phyloP scores from a whole-genome alignment of 1,140 invertebrate species.

The Ostrea denselamellosa region DNA sequence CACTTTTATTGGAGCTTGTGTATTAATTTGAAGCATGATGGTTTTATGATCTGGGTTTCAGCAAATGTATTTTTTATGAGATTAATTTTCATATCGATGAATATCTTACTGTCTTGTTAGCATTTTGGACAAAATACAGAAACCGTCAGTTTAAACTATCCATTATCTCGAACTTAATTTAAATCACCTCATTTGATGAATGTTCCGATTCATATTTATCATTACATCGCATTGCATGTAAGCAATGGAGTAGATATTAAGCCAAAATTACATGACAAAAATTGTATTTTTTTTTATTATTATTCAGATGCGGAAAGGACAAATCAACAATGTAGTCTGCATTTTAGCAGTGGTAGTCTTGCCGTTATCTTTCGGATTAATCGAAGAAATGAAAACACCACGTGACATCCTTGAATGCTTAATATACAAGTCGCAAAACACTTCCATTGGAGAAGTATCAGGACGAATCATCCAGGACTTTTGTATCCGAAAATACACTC shows the following conservation, averaged over 20 bases:
- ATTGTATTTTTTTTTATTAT: background rate
- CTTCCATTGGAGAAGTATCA: constrained; percentile 5
- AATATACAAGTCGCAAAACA: background rate
- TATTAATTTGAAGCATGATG: background rate
- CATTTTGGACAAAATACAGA: too few species aligned
- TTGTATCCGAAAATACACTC: constrained; percentile 4
- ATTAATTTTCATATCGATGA: too few species aligned
- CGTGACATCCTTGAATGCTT: constrained; percentile 15
- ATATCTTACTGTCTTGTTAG: too few species aligned
- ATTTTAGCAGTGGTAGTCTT: constrained; percentile 15
- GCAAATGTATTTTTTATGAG: background rate
- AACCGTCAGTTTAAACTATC: too few species aligned
- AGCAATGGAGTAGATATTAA: too few species aligned
- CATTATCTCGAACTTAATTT: too few species aligned
- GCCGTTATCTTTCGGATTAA: constrained; percentile 20
- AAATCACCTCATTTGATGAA: too few species aligned
- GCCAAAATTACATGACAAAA: too few species aligned
- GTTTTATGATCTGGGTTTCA: background rate
- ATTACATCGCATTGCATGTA: too few species aligned
- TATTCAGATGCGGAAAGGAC: constrained; percentile 30
- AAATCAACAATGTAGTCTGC: background rate
- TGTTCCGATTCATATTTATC: too few species aligned
- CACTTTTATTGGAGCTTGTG: background rate
- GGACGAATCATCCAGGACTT: background rate
- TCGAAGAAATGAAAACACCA: constrained; percentile 6